A percentile compares a stretch with the other conserved stretches of the same genome.
Conservation (phyloP, 2,888 invertebrate species). For the Charanyca ferruginea region DNA sequence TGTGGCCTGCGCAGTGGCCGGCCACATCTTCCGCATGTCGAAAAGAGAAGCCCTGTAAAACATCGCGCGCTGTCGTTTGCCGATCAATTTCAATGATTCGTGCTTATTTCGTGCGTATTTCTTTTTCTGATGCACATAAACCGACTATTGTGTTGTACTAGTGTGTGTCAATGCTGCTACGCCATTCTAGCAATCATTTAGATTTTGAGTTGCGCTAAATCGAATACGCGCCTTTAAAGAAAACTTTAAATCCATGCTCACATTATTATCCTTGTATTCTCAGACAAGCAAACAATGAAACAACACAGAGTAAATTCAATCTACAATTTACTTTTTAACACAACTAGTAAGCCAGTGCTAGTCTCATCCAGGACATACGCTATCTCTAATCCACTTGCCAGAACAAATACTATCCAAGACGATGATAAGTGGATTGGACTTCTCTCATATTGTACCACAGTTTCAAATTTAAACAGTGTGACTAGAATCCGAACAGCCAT, state of each 20-base stretch:
- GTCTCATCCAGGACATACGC: slow-evolving; percentile 48
- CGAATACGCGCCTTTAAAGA: too few relatives aligned
- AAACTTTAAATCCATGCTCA: background rate
- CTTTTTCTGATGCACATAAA: too few relatives aligned
- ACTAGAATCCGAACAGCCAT: slow-evolving; percentile 65
- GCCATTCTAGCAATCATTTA: too few relatives aligned
- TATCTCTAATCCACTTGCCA: slow-evolving; percentile 62
- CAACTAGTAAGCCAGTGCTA: slow-evolving; percentile 24
- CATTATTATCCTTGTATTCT: slow-evolving; percentile 14
- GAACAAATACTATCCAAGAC: slow-evolving; percentile 72
- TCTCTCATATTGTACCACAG: slow-evolving; percentile 74
- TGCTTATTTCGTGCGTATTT: too few relatives aligned
- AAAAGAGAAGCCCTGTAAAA: too few relatives aligned
- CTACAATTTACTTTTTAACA: slow-evolving; percentile 55
- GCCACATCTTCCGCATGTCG: too few relatives aligned
- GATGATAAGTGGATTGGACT: slow-evolving; percentile 82
- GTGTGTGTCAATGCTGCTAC: too few relatives aligned
- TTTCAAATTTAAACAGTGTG: slow-evolving; percentile 82
- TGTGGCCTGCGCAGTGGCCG: too few relatives aligned
- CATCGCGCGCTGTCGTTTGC: too few relatives aligned
- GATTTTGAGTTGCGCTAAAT: too few relatives aligned
- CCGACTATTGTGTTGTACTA: too few relatives aligned
- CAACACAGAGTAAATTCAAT: slow-evolving; percentile 47
- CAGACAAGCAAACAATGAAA: slow-evolving; percentile 26
- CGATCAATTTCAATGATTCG: too few relatives aligned